phyloP scores from a whole-genome alignment of 2,888 invertebrate genomes.

The Leptarthrus brevirostris region DNA sequence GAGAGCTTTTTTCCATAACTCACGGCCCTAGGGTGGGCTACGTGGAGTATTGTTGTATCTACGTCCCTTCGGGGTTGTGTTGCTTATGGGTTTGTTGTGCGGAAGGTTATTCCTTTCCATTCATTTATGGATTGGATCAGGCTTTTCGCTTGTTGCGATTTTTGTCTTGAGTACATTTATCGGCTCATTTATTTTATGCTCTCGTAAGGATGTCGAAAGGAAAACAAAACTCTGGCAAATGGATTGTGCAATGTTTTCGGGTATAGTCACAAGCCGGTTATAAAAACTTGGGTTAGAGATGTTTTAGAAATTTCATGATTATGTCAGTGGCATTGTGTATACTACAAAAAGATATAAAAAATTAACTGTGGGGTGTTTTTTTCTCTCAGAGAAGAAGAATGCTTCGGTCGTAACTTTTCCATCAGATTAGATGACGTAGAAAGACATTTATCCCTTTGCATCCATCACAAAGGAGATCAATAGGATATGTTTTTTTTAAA shows the following conservation, averaged over 20 bases:
- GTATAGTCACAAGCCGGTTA: neutral
- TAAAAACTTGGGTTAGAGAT: no score
- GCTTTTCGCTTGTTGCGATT: constrained; percentile 39
- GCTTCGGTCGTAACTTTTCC: no score
- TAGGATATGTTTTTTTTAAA: no score
- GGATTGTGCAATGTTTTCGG: neutral
- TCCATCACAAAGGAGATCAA: no score
- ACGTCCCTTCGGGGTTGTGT: constrained; percentile 17
- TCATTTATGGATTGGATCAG: constrained; percentile 33
- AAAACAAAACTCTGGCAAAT: neutral
- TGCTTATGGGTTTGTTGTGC: constrained; percentile 5
- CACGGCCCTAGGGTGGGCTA: neutral
- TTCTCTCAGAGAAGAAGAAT: no score
- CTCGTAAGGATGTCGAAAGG: constrained; percentile 10
- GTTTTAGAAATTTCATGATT: no score
- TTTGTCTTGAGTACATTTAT: constrained; percentile 27
- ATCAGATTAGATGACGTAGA: no score
- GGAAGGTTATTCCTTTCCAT: constrained; percentile 23
- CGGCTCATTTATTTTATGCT: constrained; percentile 29
- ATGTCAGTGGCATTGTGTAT: no score
- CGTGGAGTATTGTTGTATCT: neutral
- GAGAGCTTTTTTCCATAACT: constrained; percentile 29
- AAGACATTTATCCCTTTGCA: no score
- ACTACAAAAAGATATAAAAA: no score
- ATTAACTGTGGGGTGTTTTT: no score